Conservation (phyloP, 2,888 invertebrate genomes). For the Brenthis hecate region DNA sequence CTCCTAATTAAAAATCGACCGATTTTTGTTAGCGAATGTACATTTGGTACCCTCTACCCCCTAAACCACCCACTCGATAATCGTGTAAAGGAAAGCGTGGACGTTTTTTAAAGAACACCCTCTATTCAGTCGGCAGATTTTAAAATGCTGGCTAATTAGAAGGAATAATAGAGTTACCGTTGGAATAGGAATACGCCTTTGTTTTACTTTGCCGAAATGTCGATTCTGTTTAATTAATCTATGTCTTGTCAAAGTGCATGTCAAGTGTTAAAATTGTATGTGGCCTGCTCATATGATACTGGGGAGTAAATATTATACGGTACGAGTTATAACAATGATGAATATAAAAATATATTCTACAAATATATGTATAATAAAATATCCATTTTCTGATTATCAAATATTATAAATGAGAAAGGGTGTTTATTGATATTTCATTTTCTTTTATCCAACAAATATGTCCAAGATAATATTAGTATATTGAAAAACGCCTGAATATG, state of each 20-base stretch:
- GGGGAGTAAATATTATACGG: too few relatives aligned
- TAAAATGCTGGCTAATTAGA: constrained; percentile 50
- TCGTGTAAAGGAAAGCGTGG: constrained; percentile 50
- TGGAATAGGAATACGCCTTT: constrained; percentile 36
- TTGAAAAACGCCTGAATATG: too few relatives aligned
- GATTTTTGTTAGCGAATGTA: constrained; percentile 74
- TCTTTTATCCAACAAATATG: too few relatives aligned
- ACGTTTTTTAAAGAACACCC: constrained; percentile 48
- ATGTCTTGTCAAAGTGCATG: constrained; percentile 8
- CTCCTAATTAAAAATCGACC: constrained; percentile 80
- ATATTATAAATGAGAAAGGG: too few relatives aligned
- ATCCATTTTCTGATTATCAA: too few relatives aligned
- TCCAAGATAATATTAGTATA: too few relatives aligned
- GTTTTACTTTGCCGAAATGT: constrained; percentile 27
- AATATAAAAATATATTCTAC: too few relatives aligned
- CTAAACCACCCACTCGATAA: constrained; percentile 42
- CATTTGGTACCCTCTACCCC: constrained; percentile 52
- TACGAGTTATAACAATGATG: too few relatives aligned
- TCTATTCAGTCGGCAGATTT: constrained; percentile 46
- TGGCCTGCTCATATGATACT: too few relatives aligned
- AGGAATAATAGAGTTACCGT: constrained; percentile 44
- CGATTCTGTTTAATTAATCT: constrained; percentile 19
- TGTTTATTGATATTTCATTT: too few relatives aligned
- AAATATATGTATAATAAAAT: too few relatives aligned
- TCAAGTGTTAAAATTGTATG: neutral